Conservation (phyloP, 2,113 vertebrate genomes). For the Coregonus clupeaformis region DNA sequence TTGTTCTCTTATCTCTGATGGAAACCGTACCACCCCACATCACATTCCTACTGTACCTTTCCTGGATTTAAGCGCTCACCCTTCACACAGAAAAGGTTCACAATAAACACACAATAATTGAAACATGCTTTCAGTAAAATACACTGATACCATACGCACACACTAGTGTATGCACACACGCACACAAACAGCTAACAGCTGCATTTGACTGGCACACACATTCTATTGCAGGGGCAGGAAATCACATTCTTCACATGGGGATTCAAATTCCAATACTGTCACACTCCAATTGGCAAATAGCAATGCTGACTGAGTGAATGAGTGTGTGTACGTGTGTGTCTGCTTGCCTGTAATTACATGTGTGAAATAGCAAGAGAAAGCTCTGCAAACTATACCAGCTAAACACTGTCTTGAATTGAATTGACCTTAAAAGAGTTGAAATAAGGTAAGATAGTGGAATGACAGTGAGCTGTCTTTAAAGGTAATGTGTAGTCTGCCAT, state of each 20-base stretch:
- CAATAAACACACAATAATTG: background rate
- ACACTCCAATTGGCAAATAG: background rate
- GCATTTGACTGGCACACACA: background rate
- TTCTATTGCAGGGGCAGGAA: background rate
- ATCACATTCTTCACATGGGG: background rate
- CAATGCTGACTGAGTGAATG: background rate
- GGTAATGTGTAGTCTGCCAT: background rate
- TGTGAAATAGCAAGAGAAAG: background rate
- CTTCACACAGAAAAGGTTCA: background rate
- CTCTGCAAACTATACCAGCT: background rate
- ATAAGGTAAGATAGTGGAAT: background rate
- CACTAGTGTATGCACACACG: background rate
- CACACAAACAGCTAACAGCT: background rate
- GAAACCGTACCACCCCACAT: background rate
- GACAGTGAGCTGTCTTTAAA: background rate
- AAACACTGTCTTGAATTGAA: background rate
- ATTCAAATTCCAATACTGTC: background rate
- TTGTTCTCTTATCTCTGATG: background rate
- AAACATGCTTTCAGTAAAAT: background rate
- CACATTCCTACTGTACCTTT: background rate
- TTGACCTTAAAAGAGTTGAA: background rate
- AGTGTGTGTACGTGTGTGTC: background rate
- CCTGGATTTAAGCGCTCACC: background rate
- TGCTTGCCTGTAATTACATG: background rate
- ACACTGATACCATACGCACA: background rate